Percentiles rank a stretch among this genome's conserved stretches.
Conservation (phyloP, 2,888 invertebrate species). For the Oligia fasciuncula region DNA sequence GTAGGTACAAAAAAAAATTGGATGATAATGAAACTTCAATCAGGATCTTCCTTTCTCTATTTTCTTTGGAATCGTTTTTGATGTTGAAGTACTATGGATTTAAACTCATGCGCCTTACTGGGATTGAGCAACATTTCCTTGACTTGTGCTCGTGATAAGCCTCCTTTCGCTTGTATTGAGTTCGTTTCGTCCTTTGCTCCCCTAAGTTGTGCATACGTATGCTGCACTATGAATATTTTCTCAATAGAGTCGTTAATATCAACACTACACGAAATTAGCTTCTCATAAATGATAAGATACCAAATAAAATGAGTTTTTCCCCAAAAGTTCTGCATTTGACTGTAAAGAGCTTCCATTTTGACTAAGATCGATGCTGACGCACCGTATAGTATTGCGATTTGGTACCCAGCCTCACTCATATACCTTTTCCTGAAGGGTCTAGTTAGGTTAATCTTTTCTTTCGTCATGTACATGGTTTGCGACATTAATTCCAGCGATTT, state of each 20-base stretch:
- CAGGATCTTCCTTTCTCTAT: too few relatives aligned
- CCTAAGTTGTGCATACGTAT: fast-evolving
- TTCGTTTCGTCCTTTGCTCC: neutral
- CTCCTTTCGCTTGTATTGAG: neutral
- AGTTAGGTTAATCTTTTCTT: conserved; percentile 66
- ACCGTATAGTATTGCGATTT: conserved; percentile 69
- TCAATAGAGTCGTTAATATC: conserved; percentile 66
- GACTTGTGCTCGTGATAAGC: neutral
- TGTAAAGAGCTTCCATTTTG: conserved; percentile 69
- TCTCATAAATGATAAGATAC: conserved; percentile 72
- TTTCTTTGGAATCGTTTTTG: neutral
- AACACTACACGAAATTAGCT: conserved; percentile 58
- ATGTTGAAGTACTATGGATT: fast-evolving
- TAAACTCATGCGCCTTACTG: fast-evolving
- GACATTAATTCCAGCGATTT: conserved; percentile 67
- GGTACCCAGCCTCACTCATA: conserved; percentile 39
- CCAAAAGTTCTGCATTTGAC: conserved; percentile 45
- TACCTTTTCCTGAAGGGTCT: conserved; percentile 56
- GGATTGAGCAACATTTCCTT: neutral
- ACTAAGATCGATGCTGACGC: conserved; percentile 63
- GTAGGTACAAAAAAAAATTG: too few relatives aligned
- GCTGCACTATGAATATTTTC: conserved; percentile 62
- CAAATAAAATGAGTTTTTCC: conserved; percentile 65
- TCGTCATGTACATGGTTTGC: conserved; percentile 70
- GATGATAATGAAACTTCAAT: too few relatives aligned